Evolutionary conservation across 2,888 invertebrate genomes (phyloP).

Genomic region (Cantharis nigra): DNA sequence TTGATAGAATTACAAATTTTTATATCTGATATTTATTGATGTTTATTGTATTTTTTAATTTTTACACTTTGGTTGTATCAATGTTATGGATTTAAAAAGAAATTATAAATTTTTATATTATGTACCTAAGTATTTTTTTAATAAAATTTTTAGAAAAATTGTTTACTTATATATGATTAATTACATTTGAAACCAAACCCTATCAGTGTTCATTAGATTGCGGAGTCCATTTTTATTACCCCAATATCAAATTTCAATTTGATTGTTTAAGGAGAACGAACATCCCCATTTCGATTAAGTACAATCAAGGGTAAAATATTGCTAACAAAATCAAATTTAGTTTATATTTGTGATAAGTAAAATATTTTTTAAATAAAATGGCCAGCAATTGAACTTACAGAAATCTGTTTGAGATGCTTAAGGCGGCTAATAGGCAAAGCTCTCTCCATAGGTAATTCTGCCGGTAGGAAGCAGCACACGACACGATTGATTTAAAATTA

Average conservation of each 20-base stretch:
- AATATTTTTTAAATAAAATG: too few relatives aligned
- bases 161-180: not conserved
- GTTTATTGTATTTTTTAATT: not conserved
- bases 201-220: not conserved
- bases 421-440: too few relatives aligned
- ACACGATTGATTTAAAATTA: too few relatives aligned
- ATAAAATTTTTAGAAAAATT: not conserved
- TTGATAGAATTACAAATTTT: too few relatives aligned
- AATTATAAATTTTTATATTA: not conserved
- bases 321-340: not conserved
- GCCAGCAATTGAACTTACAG: too few relatives aligned
- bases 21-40: too few relatives aligned
- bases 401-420: too few relatives aligned
- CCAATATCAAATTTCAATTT: not conserved
- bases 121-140: not conserved
- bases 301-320: not conserved
- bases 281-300: not conserved
- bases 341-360: too few relatives aligned
- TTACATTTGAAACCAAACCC: not conserved
- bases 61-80: not conserved
- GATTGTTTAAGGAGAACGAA: not conserved
- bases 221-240: not conserved
- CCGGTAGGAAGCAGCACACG: too few relatives aligned
- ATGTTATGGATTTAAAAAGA: not conserved
- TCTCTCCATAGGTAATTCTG: too few relatives aligned